Evolutionary conservation across 2,888 invertebrate species (phyloP), one percentile per base, ranked within the genome.

Genomic region (Drosophila rubida): DNA sequence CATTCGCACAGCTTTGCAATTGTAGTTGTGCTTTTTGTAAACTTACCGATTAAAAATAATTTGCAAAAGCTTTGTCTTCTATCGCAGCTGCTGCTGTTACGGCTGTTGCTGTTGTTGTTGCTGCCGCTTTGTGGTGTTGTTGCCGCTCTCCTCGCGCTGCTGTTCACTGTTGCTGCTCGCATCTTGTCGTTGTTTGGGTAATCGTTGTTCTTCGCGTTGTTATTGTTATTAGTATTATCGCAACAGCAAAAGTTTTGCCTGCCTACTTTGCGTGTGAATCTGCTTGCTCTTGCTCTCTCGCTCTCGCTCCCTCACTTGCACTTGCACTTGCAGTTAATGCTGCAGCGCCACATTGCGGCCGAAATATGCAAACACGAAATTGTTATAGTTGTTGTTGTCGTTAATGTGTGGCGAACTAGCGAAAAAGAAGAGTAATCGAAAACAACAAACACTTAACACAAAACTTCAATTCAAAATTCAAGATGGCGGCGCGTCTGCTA

Each of bases 11-110:
- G 51, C 16, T 41, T 27, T 30, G n/a, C 45, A 23, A 7, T 23
- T 19, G 8, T 48, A 11, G 14, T 32, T 37, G 44, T 44, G 22
- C 35, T 30, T 46, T 55, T 32, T n/a, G 6, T 13, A n/a, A 54
- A 89, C 89, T 90, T 69, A 89, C 89, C 89, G 73, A 90, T 88
- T 66, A 84, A 71, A 69, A 78, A 75, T 68, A 84, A 80, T 76
- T 80, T 88, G 76, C 89, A 86, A 79, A 60, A 50, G 51, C 60
- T 76, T 23, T 53, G 25, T 30, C 59, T 51, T 53, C 45, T 63
- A 39, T 49, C 61, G 69, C 46, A 57, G 61, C 16, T 62, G 51
- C 37, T 53, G 32, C 61, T 54, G 54, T 58, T 55, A 60, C 23
- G 32, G 45, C 25, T 44, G 8, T 11, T 58, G 14, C 11, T 32